Base-by-base conservation (phyloP, 2,113 vertebrate genomes). In the Thryonomys swinderianus region DNA sequence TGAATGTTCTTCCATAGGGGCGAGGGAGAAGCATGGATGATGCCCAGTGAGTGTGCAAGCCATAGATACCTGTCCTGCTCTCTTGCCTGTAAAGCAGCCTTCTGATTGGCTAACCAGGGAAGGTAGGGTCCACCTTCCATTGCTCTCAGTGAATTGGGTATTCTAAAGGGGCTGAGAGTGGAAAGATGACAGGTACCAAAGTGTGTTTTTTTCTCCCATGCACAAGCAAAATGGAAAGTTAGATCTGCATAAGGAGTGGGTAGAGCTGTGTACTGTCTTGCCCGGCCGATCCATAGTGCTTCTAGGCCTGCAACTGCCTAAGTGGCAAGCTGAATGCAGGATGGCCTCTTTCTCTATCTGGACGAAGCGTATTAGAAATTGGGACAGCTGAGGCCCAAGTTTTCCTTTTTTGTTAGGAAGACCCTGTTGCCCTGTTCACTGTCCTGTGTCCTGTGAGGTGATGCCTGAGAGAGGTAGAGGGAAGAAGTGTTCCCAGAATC, bases 1-100 rank as follows among this genome's bases (percentile, higher is more conserved):
- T 94, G 98, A 96, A 96, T 73, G 84, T 62, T 96, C 71, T 74
- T 96, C 2, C 61, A 80, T 7, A 25, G 69, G 86, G 76, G 40
- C 94, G 27, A 14, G 76, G 48, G 59, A 95, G 89, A 88, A 86
- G 37, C 16, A 3, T 66, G 57, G 95, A 30, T 95, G 69, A 81
- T 59, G 51, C 18, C 88, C 74, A 95, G 34, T 76, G 62, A 55
- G 79, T 59, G 34, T 87, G 57, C 76, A 88, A 66, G 67, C 79
- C 81, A 85, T 90, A 81, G 73, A 91, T 81, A 93, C 74, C 88
- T 95, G 53, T 89, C 82, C 53, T 82, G 71, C 69, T 40, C 61
- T 93, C 76, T 37, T 67, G 76, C 59, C 66, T 92, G 34, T 37
- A 80, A 25, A 87, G 37, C 78, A 93, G 12, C 53, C 66, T 92